Evolutionary conservation across 2,113 vertebrate species (phyloP).

Genomic region (Grammomys surdaster): DNA sequence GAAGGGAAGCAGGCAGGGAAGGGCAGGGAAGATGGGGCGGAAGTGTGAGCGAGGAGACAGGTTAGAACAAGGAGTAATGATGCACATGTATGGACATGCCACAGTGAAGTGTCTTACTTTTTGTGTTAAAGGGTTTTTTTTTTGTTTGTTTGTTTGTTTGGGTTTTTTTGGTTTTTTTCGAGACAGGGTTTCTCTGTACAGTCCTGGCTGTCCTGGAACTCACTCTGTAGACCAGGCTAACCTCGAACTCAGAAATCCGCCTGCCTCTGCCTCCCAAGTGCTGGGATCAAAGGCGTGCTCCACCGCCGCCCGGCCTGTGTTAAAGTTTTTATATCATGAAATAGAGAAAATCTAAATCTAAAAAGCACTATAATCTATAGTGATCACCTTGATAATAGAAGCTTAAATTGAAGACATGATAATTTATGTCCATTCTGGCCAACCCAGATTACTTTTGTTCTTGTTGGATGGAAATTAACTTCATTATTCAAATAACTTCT

Average conservation of each 20-base stretch:
- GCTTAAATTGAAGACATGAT: slow-evolving; percentile 37
- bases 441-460: neutral
- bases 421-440: slow-evolving; percentile 15
- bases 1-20: neutral
- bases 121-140: neutral
- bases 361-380: neutral
- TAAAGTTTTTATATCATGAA: neutral
- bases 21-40: neutral
- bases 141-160: too few relatives aligned
- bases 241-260: too few relatives aligned
- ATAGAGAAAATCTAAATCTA: neutral
- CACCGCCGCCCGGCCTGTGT: too few relatives aligned
- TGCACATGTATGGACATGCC: too few relatives aligned
- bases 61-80: neutral
- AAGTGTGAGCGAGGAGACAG: neutral
- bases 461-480: neutral
- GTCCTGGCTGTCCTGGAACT: too few relatives aligned
- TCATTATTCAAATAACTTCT: slow-evolving; percentile 36
- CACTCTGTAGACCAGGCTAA: too few relatives aligned
- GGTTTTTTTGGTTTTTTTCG: too few relatives aligned
- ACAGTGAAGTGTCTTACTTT: neutral
- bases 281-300: too few relatives aligned
- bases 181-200: too few relatives aligned
- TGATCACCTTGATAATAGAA: slow-evolving; percentile 25
- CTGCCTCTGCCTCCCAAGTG: too few relatives aligned